Evolutionary conservation across 2,797 vertebrate genomes (phyloP), one percentile per base, ranked within the genome.

Genomic region (Iguana delicatissima): DNA sequence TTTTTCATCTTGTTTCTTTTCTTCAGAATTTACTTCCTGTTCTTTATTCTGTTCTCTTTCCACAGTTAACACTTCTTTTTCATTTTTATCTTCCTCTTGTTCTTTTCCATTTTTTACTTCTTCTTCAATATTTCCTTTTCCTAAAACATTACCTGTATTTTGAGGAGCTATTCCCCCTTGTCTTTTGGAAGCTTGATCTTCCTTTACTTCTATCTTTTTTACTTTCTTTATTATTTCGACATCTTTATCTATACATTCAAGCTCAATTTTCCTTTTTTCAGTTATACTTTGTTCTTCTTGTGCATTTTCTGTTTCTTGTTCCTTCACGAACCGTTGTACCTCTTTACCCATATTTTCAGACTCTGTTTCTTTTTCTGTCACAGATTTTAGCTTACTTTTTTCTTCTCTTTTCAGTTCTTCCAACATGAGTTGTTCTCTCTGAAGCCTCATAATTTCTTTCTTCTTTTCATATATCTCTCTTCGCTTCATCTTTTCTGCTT

Each of bases 401-500:
- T 95, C 91, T 93, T 91, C 84, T 74, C 82, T 87, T 92, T n/a
- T 92, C 89, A 57, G 62, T 77, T 79, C 93, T 89, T 93, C 90
- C n/a, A 94, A 85, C 84, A 92, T 94, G 6, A 92, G 18, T 32
- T 95, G 69, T n/a, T 96, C 95, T 94, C 91, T 95, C 92, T 96
- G 95, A 92, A 96, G 62, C 87, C 93, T 97, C 77, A 97, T 32
- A 13, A 81, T 95, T 84, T 50, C 96, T 93, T 97, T 97, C 89
- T 97, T 97, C 87, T 93, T 96, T 79, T 97, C 95, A 90, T 98
- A 97, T 90, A 97, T 96, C n/a, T 89, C 92, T 67, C 0, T 35
- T 35, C 96, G 96, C 69, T 59, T 95, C 91, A 95, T 29, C 55
- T 93, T 94, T 89, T 96, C 95, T 77, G 97, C 94, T 89, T 95